A percentile compares a stretch with the other conserved stretches of the same genome.
These are phyloP conservation scores for Griposia aprilina DNA, from an alignment of 2,888 invertebrate genomes.

Conservation along the genomic window DNA sequence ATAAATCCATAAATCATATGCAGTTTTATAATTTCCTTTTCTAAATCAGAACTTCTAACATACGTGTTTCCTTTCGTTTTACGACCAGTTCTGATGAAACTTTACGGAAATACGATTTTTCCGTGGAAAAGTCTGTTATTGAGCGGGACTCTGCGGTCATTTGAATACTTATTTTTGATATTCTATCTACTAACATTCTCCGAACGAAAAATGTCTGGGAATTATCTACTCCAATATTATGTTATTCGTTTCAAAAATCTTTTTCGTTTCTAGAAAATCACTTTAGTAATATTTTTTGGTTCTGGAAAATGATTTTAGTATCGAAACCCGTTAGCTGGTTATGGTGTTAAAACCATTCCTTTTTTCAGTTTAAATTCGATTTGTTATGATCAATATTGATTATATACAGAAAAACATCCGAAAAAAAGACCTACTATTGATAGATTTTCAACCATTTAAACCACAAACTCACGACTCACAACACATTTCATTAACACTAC, in stretches of 20 bases:
- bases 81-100: conserved; percentile 29
- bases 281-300: neutral
- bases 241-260: neutral
- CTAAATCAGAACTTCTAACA: conserved; percentile 14
- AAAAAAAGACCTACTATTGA: neutral
- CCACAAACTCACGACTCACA: neutral
- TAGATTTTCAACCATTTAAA: neutral
- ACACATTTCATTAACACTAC: conserved; percentile 32
- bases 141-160: neutral
- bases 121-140: neutral
- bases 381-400: neutral
- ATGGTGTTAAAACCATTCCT: neutral
- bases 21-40: conserved; percentile 45
- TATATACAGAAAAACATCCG: neutral
- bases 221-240: neutral
- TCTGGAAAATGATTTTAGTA: neutral
- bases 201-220: neutral
- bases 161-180: conserved; percentile 11
- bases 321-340: neutral
- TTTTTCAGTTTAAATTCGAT: neutral
- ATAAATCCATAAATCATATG: neutral
- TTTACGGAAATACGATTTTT: conserved; percentile 37
- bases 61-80: conserved; percentile 18
- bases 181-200: neutral
- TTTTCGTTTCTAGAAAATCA: too few relatives aligned